phyloP scores from a whole-genome alignment of 2,888 invertebrate genomes.

The Tipula vernalis region DNA sequence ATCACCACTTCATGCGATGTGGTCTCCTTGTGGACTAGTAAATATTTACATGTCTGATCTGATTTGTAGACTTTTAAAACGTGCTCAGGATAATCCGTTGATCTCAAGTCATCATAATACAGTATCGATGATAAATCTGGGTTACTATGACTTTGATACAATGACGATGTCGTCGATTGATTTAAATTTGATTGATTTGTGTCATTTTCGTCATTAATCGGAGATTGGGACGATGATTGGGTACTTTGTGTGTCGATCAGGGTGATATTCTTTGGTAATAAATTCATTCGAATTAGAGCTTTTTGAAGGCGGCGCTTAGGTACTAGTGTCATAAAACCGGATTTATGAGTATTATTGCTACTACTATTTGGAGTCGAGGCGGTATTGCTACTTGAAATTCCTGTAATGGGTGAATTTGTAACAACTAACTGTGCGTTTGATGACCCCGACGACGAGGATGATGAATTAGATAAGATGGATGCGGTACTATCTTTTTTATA shows the following conservation, averaged over 20 bases:
- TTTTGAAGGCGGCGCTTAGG: slow-evolving; percentile 74
- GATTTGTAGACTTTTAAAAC: slow-evolving; percentile 92
- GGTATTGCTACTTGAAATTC: not conserved
- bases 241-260: slow-evolving; percentile 22
- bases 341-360: slow-evolving; percentile 39
- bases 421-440: not conserved
- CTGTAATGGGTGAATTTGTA: not conserved
- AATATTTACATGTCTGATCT: slow-evolving; percentile 96
- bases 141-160: slow-evolving; percentile 80
- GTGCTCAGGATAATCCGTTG: slow-evolving; percentile 87
- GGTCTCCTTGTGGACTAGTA: slow-evolving; percentile 88
- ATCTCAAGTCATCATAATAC: slow-evolving; percentile 67
- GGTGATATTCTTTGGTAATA: slow-evolving; percentile 72
- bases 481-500: slow-evolving; percentile 11
- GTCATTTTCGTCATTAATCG: slow-evolving; percentile 21
- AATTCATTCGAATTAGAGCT: slow-evolving; percentile 79
- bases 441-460: slow-evolving; percentile 16
- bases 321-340: slow-evolving; percentile 81
- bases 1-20: slow-evolving; percentile 89
- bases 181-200: slow-evolving; percentile 40
- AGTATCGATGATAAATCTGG: slow-evolving; percentile 66
- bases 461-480: slow-evolving; percentile 49
- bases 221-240: not conserved
- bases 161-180: slow-evolving; percentile 29
- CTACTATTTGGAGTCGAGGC: slow-evolving; percentile 15